Percentiles rank a stretch among this genome's conserved stretches.
phyloP scores from a whole-genome alignment of 2,113 vertebrate species.

The Prietella phreatophila region DNA sequence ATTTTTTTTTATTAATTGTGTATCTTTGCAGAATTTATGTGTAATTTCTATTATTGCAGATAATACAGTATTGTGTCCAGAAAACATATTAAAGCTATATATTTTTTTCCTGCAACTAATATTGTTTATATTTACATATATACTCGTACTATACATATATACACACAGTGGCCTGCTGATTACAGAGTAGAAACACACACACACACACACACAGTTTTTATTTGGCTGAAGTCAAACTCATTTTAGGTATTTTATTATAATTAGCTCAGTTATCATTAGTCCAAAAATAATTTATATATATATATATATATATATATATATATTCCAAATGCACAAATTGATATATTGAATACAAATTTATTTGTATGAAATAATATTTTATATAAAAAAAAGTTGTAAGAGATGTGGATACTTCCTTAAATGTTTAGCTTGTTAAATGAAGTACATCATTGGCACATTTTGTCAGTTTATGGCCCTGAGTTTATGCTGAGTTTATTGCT shows the following conservation, averaged over 20 bases:
- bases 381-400: neutral
- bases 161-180: neutral
- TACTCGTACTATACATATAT: too few species aligned
- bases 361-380: neutral
- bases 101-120: neutral
- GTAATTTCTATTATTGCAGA: neutral
- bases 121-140: neutral
- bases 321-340: neutral
- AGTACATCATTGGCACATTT: neutral
- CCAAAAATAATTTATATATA: too few species aligned
- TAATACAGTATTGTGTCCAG: neutral
- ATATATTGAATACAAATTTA: neutral
- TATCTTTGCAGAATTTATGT: neutral
- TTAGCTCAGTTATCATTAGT: too few species aligned
- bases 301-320: too few species aligned
- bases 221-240: neutral
- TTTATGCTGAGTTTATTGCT: neutral
- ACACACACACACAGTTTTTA: neutral
- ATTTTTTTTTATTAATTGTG: neutral
- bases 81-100: neutral
- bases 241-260: too few species aligned
- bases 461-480: neutral
- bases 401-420: neutral
- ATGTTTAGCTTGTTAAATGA: neutral
- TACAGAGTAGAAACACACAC: neutral